Evolutionary conservation across 2,797 vertebrate species (phyloP).

Genomic region (Nannoperca australis): DNA sequence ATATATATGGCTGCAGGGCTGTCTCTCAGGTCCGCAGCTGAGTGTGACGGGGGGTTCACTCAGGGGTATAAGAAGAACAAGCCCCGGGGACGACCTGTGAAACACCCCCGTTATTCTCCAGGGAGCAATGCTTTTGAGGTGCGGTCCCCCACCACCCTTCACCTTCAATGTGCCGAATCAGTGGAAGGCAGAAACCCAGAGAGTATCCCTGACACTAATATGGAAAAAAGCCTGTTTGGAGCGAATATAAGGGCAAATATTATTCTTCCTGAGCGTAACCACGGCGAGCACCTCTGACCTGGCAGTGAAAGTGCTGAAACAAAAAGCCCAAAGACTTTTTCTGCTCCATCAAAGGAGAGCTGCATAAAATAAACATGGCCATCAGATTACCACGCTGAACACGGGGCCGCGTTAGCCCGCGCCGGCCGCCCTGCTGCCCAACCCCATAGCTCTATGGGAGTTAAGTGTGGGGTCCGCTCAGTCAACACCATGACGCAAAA

Average conservation of each 20-base stretch:
- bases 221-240: slow-evolving; percentile 90
- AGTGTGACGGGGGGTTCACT: slow-evolving; percentile 62
- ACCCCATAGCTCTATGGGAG: slow-evolving; percentile 82
- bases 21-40: slow-evolving; percentile 54
- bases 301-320: slow-evolving; percentile 87
- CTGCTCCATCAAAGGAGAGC: slow-evolving; percentile 87
- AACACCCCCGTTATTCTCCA: slow-evolving; percentile 68
- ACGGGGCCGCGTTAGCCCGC: slow-evolving; percentile 81
- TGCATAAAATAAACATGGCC: slow-evolving; percentile 90
- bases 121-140: slow-evolving; percentile 72
- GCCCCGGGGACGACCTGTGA: slow-evolving; percentile 60
- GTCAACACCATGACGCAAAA: slow-evolving; percentile 91
- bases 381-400: slow-evolving; percentile 89
- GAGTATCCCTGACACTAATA: slow-evolving; percentile 89
- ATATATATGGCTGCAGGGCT: slow-evolving; percentile 60
- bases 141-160: slow-evolving; percentile 68
- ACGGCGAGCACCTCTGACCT: slow-evolving; percentile 88
- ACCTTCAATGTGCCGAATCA: slow-evolving; percentile 80
- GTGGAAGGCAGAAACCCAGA: slow-evolving; percentile 80
- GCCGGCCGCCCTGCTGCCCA: slow-evolving; percentile 79
- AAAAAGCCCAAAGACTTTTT: slow-evolving; percentile 91
- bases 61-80: slow-evolving; percentile 58
- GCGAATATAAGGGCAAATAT: slow-evolving; percentile 89
- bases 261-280: slow-evolving; percentile 91
- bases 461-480: slow-evolving; percentile 90